Conservation (phyloP, 1,140 invertebrate species). For the Panonychus citri region DNA sequence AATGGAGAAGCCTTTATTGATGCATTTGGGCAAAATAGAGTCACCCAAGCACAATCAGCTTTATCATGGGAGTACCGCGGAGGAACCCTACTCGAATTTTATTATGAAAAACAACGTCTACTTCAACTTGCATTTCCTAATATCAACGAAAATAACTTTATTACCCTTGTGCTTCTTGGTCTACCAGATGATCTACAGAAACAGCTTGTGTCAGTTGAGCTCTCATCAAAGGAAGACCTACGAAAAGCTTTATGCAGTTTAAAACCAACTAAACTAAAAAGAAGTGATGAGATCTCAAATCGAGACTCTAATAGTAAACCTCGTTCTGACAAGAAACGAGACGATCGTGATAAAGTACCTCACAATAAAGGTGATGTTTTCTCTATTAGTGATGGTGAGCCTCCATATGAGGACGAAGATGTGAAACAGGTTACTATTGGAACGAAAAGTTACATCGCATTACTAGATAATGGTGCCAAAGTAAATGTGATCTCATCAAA, state of each 20-base stretch:
- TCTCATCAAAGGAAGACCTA: background rate
- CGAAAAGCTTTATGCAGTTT: background rate
- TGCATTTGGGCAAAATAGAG: background rate
- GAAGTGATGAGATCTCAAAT: too few relatives aligned
- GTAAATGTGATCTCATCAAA: too few relatives aligned
- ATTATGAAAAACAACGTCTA: background rate
- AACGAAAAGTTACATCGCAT: too few relatives aligned
- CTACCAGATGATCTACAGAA: background rate
- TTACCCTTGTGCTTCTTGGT: background rate
- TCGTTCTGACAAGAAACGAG: too few relatives aligned
- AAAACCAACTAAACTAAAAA: background rate
- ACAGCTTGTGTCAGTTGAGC: background rate
- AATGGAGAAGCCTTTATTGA: background rate
- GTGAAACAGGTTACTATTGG: too few relatives aligned
- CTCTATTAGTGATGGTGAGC: too few relatives aligned
- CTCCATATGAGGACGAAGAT: too few relatives aligned
- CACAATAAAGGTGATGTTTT: too few relatives aligned
- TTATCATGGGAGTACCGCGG: background rate
- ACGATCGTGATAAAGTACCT: too few relatives aligned
- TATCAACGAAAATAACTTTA: background rate
- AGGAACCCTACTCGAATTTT: background rate
- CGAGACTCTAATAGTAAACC: too few relatives aligned
- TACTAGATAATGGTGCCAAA: too few relatives aligned
- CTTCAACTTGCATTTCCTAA: background rate
- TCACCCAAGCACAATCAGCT: background rate